phyloP scores from a whole-genome alignment of 1,140 invertebrate genomes.

The Lordiphosa stackelbergi region DNA sequence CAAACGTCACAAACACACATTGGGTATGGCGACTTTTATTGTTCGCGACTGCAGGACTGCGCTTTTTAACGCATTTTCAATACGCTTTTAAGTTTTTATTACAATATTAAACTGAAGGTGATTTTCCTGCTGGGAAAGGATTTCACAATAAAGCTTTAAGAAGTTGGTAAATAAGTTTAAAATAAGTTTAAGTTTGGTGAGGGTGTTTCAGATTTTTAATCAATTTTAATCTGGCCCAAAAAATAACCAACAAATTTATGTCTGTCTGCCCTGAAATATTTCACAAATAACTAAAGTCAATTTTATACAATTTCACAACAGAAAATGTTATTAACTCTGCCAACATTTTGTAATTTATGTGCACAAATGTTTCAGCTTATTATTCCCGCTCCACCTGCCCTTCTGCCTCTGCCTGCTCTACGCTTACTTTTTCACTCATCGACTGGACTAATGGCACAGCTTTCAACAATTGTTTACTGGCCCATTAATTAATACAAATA shows the following conservation, averaged over 20 bases:
- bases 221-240: slow-evolving; percentile 12
- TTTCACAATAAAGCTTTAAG: slow-evolving; percentile 3
- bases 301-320: slow-evolving; percentile 40
- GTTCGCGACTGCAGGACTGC: slow-evolving; percentile 39
- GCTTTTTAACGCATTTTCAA: slow-evolving; percentile 38
- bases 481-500: slow-evolving; percentile 76
- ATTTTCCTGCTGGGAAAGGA: slow-evolving; percentile 19
- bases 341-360: slow-evolving; percentile 42
- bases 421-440: slow-evolving; percentile 19
- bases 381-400: slow-evolving; percentile 25
- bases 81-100: slow-evolving; percentile 34
- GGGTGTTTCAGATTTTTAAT: too few relatives aligned
- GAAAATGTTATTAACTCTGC: slow-evolving; percentile 58
- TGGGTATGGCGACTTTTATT: slow-evolving; percentile 46
- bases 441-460: slow-evolving; percentile 64
- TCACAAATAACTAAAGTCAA: slow-evolving; percentile 43
- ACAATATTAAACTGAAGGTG: slow-evolving; percentile 28
- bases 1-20: slow-evolving; percentile 34
- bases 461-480: slow-evolving; percentile 75
- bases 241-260: slow-evolving; percentile 19
- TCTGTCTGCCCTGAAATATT: slow-evolving; percentile 34
- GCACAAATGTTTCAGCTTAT: slow-evolving; percentile 27
- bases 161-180: too few relatives aligned
- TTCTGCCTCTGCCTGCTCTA: too few relatives aligned
- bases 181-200: too few relatives aligned